These are phyloP conservation scores for Tapirus terrestris DNA, from an alignment of 2,113 vertebrate species.

Conservation along the genomic window DNA sequence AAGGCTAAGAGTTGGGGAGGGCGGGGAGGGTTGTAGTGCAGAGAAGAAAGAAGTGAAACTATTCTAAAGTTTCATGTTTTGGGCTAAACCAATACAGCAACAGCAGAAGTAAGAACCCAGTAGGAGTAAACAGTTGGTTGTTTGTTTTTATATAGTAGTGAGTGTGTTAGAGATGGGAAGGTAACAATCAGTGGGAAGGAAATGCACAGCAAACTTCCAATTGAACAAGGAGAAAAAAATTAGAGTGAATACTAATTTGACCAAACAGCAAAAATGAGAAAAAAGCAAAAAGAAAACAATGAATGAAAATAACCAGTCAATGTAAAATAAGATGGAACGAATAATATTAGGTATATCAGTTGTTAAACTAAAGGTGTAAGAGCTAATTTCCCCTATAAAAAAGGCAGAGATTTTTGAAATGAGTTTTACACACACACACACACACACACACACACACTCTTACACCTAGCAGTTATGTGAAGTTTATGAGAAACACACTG, in stretches of 20 bases:
- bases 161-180: not conserved
- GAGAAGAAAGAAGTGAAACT: not conserved
- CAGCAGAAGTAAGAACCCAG: not conserved
- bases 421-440: not conserved
- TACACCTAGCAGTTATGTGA: not conserved
- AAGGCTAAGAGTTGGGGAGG: not conserved
- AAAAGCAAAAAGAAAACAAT: not conserved
- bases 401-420: not conserved
- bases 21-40: fast-evolving
- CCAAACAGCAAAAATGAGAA: not conserved
- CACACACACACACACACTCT: not conserved
- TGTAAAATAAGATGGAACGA: not conserved
- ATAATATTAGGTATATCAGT: not conserved
- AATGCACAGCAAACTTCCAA: not conserved
- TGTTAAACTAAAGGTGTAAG: not conserved
- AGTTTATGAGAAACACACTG: not conserved
- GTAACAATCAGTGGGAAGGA: not conserved
- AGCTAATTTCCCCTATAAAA: not conserved
- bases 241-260: not conserved
- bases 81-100: not conserved
- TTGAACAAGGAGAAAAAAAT: not conserved
- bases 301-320: not conserved
- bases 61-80: not conserved
- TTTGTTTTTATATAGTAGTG: not conserved
- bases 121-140: not conserved